Evolutionary conservation across 2,113 vertebrate genomes (phyloP), one percentile per base, ranked within the genome.

Genomic region (Marcusenius ussheri): DNA sequence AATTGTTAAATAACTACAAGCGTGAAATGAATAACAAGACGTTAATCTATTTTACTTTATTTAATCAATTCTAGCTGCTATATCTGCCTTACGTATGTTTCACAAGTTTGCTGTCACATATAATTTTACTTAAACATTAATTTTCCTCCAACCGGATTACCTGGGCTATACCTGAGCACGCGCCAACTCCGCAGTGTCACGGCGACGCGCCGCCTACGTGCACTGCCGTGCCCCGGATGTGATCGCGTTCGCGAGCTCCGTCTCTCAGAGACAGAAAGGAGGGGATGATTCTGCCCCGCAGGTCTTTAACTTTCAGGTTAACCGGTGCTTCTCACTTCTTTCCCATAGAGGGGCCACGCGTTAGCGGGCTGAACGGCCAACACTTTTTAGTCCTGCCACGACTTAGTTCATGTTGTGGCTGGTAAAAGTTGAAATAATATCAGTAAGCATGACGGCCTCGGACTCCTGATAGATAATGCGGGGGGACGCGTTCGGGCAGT

Each of bases 231-330:
- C 88, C 91, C 92, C 93, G 95, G 95, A 95, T 94, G 94, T 87
- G 92, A 84, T 90, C 83, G 89, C 13, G 89, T 8, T 89, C 83
- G 89, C 15, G 88, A 15, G 90, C 84, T 90, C 88, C 56, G 90
- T 88, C 90, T 89, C 89, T 88, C 91, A 89, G 91, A 87, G 91
- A 83, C 93, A 87, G 92, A 91, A 88, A 53, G 94, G 92, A 96
- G 87, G 94, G 95, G 94, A 98, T 99, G 98, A 97, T 97, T 94
- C 93, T 98, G 93, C 98, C 98, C 51, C 98, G 87, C 98, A 98
- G 94, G 97, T 98, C 92, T 98, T 98, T 91, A 98, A 98, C 95
- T 95, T 98, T 93, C 98, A 98, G 97, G 98, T 98, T 95, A 91
- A 94, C 62, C 89, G 86, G 50, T 50, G 21, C 49, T 89, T 74